Evolutionary conservation across 2,797 vertebrate species (phyloP), one percentile per base, ranked within the genome.

Genomic region (Melanotaenia maccullochi): DNA sequence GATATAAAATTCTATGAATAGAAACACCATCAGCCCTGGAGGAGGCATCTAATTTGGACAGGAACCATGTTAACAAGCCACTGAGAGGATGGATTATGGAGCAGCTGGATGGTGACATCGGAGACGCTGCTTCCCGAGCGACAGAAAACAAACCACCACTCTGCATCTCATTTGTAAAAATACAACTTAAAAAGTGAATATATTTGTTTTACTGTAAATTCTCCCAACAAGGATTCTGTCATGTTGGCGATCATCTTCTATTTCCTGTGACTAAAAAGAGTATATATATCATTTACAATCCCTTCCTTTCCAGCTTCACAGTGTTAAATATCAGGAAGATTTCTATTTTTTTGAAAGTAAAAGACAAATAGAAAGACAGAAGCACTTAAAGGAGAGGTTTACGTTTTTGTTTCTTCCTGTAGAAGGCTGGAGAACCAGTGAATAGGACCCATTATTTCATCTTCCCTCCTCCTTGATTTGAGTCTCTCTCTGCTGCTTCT

Each of bases 1-100:
- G 71, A 58, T 82, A 83, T 85, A 75, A 71, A 75, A 81, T 49
- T 33, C 81, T 76, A 83, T 87, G 87, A 88, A 89, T 88, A 88
- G 86, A 83, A 90, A 76, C 55, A 76, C 61, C 76, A 85, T 86
- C 85, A 78, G 87, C 70, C 75, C 73, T 5, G 63, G 56, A 83
- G 83, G 82, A 88, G 80, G 85, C 70, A 49, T 30, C 49, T 28
- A 66, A 77, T 76, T 86, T 79, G 77, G 77, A 84, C 67, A 67
- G 81, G 71, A 73, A 82, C 49, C 79, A 59, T 69, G 81, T 85
- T 83, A 90, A 84, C 85, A 73, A 77, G 76, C 62, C 9, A 25
- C 38, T 73, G 75, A 81, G 79, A 76, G 76, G 70, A 70, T 49
- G 82, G 81, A 89, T 90, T 82, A 85, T 44, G 3, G 64, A 72